Evolutionary conservation across 2,113 vertebrate species (phyloP).

Genomic region (Acanthisitta chloris): DNA sequence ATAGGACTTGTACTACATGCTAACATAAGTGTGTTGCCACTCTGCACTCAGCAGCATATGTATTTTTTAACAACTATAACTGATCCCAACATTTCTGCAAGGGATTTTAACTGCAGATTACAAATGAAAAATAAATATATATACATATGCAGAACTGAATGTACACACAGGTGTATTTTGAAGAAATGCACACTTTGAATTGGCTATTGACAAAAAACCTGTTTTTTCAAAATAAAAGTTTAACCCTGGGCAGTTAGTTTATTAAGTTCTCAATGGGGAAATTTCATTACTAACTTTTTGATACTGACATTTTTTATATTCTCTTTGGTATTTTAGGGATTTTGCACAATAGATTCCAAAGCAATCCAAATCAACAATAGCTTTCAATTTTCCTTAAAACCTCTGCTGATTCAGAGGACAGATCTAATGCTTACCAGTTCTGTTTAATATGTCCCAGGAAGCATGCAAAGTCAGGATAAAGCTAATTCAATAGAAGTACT

Average conservation of each 20-base stretch:
- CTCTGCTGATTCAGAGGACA: not conserved
- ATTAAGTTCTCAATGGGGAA: not conserved
- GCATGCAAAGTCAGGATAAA: not conserved
- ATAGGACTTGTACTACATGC: not conserved
- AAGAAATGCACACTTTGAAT: not conserved
- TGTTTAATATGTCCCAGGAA: not conserved
- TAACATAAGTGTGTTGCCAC: not conserved
- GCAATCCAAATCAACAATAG: not conserved
- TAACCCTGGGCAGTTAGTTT: not conserved
- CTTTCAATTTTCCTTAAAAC: not conserved
- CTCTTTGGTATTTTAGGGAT: not conserved
- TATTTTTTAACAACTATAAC: not conserved
- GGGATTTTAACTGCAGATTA: not conserved
- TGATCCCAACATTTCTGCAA: not conserved
- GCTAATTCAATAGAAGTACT: not conserved
- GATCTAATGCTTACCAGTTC: not conserved
- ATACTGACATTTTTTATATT: not conserved
- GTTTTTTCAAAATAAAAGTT: not conserved
- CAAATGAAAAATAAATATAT: not conserved
- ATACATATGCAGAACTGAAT: not conserved
- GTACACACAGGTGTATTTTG: accelerated
- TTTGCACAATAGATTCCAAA: not conserved
- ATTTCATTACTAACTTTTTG: not conserved
- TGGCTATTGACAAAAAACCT: not conserved
- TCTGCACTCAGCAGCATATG: not conserved